These are phyloP conservation scores for Aphelinus certus DNA, from an alignment of 1,140 invertebrate species.

Conservation along the genomic window DNA sequence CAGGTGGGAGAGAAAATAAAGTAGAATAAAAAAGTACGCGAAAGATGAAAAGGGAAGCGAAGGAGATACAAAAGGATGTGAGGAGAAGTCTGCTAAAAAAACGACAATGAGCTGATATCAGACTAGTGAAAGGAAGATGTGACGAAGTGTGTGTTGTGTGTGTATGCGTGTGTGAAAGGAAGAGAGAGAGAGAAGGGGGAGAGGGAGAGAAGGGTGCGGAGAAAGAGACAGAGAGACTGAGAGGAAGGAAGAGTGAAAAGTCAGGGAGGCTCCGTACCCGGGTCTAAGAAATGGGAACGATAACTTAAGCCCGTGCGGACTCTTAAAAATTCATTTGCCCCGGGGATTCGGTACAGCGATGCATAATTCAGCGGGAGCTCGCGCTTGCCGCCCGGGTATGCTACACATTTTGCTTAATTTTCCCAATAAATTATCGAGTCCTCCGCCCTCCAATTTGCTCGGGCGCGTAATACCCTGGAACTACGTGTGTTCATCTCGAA, in stretches of 20 bases:
- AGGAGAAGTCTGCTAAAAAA: too few relatives aligned
- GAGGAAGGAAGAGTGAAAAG: not conserved
- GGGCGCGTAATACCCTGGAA: not conserved
- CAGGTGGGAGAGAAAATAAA: not conserved
- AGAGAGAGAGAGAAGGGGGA: not conserved
- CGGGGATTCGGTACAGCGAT: constrained; percentile 11
- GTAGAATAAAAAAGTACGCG: not conserved
- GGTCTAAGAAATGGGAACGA: constrained; percentile 22
- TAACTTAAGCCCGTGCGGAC: constrained; percentile 26
- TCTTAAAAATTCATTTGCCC: constrained; percentile 34
- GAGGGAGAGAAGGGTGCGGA: not conserved
- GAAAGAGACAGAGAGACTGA: not conserved
- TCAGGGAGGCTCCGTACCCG: not conserved
- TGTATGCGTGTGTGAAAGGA: not conserved
- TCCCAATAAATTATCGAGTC: constrained; percentile 23
- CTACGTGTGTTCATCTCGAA: not conserved
- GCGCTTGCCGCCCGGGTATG: not conserved
- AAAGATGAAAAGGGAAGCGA: not conserved
- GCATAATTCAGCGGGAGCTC: constrained; percentile 19
- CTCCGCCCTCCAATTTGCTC: not conserved
- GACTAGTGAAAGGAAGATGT: too few relatives aligned
- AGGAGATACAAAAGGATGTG: too few relatives aligned
- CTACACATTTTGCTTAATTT: constrained; percentile 27
- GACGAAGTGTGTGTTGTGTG: too few relatives aligned
- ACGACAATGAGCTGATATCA: too few relatives aligned